A percentile compares a stretch with the other conserved stretches of the same genome.
Evolutionary conservation across 1,140 invertebrate species (phyloP).

Genomic region (Aphis craccivora): DNA sequence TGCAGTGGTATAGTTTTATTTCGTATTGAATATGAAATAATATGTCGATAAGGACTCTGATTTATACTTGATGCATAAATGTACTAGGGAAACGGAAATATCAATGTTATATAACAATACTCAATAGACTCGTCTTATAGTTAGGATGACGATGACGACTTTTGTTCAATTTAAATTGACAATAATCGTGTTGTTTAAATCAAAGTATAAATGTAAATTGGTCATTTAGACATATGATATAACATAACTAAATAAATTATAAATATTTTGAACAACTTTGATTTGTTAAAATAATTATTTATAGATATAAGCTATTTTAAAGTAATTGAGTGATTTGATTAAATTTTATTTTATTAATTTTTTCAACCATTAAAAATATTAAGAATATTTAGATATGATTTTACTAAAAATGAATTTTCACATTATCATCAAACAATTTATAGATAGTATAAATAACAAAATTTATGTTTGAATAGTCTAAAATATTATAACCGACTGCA

Average conservation of each 20-base stretch:
- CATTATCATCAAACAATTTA: too few relatives aligned
- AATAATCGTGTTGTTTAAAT: background rate
- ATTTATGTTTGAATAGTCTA: too few relatives aligned
- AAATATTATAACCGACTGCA: too few relatives aligned
- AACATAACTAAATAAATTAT: background rate
- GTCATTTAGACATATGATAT: background rate
- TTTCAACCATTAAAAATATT: too few relatives aligned
- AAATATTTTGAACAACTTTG: background rate
- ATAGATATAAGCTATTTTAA: too few relatives aligned
- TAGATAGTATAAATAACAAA: too few relatives aligned
- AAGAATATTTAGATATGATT: too few relatives aligned
- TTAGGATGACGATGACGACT: background rate
- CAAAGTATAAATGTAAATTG: background rate
- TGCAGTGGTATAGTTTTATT: background rate
- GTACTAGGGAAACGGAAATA: constrained; percentile 28
- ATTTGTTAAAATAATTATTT: background rate
- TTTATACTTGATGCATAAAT: background rate
- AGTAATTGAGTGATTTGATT: too few relatives aligned
- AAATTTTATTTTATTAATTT: too few relatives aligned
- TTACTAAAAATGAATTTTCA: too few relatives aligned
- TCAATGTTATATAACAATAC: background rate
- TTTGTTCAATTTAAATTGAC: background rate
- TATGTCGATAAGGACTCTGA: constrained; percentile 13
- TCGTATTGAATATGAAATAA: background rate
- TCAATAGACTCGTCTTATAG: background rate